These are phyloP conservation scores for Athetis lepigone DNA, from an alignment of 2,888 invertebrate genomes.

Conservation along the genomic window DNA sequence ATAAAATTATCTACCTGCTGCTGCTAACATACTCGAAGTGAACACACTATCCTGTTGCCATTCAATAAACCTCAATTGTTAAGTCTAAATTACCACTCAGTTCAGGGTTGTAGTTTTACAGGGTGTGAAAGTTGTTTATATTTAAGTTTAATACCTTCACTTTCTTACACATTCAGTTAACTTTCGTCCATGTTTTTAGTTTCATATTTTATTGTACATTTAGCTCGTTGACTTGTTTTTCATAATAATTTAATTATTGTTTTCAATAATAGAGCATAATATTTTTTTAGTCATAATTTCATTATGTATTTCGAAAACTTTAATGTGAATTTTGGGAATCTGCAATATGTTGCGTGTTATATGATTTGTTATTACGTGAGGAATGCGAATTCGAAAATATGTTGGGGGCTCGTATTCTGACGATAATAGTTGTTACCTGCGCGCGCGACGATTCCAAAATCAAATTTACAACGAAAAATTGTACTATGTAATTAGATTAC, in stretches of 20 bases:
- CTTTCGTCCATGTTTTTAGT: conserved; percentile 89
- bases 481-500: conserved; percentile 15
- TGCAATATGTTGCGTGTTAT: conserved; percentile 83
- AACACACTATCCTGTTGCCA: conserved; percentile 62
- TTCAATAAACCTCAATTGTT: conserved; percentile 53
- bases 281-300: conserved; percentile 81
- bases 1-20: conserved; percentile 74
- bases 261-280: conserved; percentile 86
- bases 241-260: conserved; percentile 87
- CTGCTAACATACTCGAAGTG: conserved; percentile 59
- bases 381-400: conserved; percentile 45
- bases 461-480: conserved; percentile 51
- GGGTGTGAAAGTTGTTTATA: conserved; percentile 85
- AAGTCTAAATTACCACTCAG: conserved; percentile 58
- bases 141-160: conserved; percentile 78
- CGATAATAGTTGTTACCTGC: conserved; percentile 43
- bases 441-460: conserved; percentile 49
- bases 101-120: conserved; percentile 83
- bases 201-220: conserved; percentile 88
- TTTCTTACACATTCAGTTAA: conserved; percentile 86
- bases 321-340: conserved; percentile 85
- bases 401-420: conserved; percentile 48
- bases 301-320: conserved; percentile 73
- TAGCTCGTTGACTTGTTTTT: conserved; percentile 87
- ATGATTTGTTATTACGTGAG: conserved; percentile 47